A percentile compares a stretch with the other conserved stretches of the same genome.
Evolutionary conservation across 1,140 invertebrate genomes (phyloP).

Genomic region (Papilio aristodemus): DNA sequence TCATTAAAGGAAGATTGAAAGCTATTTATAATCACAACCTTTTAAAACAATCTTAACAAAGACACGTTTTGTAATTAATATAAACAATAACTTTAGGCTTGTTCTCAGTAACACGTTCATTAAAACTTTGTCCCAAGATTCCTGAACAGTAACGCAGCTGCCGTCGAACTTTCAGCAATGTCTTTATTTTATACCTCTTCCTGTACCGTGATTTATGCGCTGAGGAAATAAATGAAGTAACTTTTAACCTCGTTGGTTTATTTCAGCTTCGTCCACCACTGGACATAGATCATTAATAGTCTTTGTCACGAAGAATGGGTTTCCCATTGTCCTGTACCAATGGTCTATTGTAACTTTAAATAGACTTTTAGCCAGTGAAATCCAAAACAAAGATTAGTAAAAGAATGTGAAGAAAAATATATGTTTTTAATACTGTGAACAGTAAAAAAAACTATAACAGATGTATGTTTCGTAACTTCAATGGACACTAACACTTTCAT

Average conservation of each 20-base stretch:
- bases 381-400: no score
- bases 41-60: not conserved
- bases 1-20: not conserved
- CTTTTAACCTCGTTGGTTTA: not conserved
- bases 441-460: no score
- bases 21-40: not conserved
- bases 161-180: not conserved
- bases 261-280: no score
- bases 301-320: no score
- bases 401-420: no score
- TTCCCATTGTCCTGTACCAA: no score
- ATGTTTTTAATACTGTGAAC: no score
- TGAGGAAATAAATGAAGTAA: not conserved
- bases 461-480: no score
- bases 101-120: not conserved
- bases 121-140: slow-evolving; percentile 8
- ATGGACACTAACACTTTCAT: no score
- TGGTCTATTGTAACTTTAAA: no score
- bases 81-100: slow-evolving; percentile 18
- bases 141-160: not conserved
- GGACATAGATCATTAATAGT: no score
- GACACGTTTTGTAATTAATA: not conserved
- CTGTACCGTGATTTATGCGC: not conserved
- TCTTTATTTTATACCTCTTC: slow-evolving; percentile 7
- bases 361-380: no score